Conservation (phyloP, 2,797 vertebrate species). For the Acanthurus leucopareius region DNA sequence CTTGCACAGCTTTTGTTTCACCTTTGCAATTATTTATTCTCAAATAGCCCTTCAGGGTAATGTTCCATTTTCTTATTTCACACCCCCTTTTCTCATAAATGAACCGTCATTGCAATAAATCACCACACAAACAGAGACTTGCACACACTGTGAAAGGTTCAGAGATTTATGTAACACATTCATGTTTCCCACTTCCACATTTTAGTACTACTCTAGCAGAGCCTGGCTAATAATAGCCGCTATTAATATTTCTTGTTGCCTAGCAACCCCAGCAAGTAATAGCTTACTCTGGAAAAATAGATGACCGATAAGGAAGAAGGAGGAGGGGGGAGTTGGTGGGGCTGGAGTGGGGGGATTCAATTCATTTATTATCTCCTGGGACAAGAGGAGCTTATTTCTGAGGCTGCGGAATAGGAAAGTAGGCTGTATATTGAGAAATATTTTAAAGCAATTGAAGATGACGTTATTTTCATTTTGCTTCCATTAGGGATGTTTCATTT, state of each 20-base stretch:
- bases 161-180: constrained; percentile 99
- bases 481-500: constrained; percentile 81
- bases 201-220: constrained; percentile 99
- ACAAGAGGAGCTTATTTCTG: constrained; percentile 98
- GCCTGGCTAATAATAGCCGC: constrained; percentile 99
- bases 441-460: constrained; percentile 87
- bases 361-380: constrained; percentile 99
- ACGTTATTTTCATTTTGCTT: constrained; percentile 88
- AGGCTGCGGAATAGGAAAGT: constrained; percentile 94
- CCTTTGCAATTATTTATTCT: constrained; percentile 99
- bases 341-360: constrained; percentile 87
- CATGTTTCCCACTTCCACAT: constrained; percentile 99
- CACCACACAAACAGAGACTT: constrained; percentile 99
- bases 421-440: constrained; percentile 90
- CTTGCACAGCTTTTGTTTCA: constrained; percentile 98
- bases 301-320: constrained; percentile 99
- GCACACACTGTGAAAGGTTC: constrained; percentile 97
- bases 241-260: constrained; percentile 99
- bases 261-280: constrained; percentile 99
- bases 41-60: constrained; percentile 99
- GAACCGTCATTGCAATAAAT: constrained; percentile 99
- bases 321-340: constrained; percentile 36
- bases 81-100: constrained; percentile 99
- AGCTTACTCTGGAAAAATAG: constrained; percentile 99
- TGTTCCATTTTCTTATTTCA: constrained; percentile 99